Evolutionary conservation across 2,113 vertebrate species (phyloP).

Genomic region (Silurus meridionalis): DNA sequence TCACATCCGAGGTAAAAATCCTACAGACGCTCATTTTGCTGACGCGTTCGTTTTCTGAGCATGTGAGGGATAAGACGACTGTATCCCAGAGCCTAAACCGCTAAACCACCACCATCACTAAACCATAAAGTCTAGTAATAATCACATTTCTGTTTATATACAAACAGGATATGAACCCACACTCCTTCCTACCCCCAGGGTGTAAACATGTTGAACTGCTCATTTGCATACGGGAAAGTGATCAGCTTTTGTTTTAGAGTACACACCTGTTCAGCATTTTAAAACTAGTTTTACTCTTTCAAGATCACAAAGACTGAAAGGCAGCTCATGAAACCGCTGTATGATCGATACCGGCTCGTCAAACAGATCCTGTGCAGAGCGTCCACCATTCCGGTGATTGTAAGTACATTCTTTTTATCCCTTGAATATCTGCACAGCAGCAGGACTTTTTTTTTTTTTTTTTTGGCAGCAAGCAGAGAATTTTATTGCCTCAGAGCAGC

Average conservation of each 20-base stretch:
- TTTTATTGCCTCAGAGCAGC: not conserved
- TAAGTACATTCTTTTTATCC: conserved; percentile 71
- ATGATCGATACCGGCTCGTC: conserved; percentile 92
- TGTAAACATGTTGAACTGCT: not conserved
- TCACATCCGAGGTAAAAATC: not conserved
- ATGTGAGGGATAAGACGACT: not conserved
- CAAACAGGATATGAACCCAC: not conserved
- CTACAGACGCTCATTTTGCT: not conserved
- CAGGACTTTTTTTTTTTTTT: not conserved
- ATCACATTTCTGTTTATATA: not conserved
- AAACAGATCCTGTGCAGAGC: conserved; percentile 95
- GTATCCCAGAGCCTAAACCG: not conserved
- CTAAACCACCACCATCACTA: not conserved
- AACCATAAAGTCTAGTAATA: not conserved
- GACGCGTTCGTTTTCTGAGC: not conserved
- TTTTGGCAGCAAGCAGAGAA: not conserved
- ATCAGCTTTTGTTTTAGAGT: not conserved
- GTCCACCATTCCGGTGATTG: conserved; percentile 89
- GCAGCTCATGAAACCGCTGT: conserved; percentile 93
- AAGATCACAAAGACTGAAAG: conserved; percentile 91
- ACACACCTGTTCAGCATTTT: not conserved
- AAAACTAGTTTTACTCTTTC: conserved; percentile 3
- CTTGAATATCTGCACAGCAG: not conserved
- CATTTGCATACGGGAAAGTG: not conserved
- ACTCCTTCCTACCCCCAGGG: too few relatives aligned